These are phyloP conservation scores for Pseudanteris insignis DNA, from an alignment of 2,888 invertebrate species.

Conservation along the genomic window DNA sequence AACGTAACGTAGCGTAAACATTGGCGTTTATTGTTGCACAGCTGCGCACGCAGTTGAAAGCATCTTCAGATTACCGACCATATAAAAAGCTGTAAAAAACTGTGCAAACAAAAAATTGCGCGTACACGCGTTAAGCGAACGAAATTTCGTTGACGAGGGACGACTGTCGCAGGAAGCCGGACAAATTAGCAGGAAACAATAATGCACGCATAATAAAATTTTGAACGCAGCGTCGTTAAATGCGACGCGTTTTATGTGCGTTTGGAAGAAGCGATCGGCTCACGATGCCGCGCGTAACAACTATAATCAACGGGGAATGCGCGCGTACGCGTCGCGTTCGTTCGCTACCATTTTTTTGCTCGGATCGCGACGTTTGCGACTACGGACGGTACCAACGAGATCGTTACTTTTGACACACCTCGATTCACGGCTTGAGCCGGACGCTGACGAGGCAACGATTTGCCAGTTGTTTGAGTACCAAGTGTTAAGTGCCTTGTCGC, in stretches of 20 bases:
- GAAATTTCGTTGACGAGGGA: slow-evolving; percentile 21
- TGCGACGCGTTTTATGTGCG: slow-evolving; percentile 19
- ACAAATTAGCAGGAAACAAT: slow-evolving; percentile 44
- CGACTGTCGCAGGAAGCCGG: slow-evolving; percentile 32
- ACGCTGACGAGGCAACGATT: slow-evolving; percentile 66
- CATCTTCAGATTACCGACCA: too few relatives aligned
- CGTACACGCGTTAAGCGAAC: too few relatives aligned
- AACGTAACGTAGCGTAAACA: too few relatives aligned
- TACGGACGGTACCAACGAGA: slow-evolving; percentile 23
- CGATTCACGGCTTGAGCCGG: slow-evolving; percentile 61
- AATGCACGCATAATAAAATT: slow-evolving; percentile 44
- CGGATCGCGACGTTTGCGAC: too few relatives aligned
- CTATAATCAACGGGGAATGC: slow-evolving; percentile 22
- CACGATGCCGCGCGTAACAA: slow-evolving; percentile 14
- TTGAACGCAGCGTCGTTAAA: slow-evolving; percentile 24
- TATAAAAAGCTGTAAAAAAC: too few relatives aligned
- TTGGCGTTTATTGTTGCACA: too few relatives aligned
- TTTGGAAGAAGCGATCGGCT: slow-evolving; percentile 14
- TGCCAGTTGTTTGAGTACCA: slow-evolving; percentile 67
- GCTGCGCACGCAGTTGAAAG: too few relatives aligned
- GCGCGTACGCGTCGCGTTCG: slow-evolving; percentile 1
- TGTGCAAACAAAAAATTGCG: too few relatives aligned
- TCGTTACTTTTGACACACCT: slow-evolving; percentile 50
- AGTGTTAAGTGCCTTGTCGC: slow-evolving; percentile 67
- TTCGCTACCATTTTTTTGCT: slow-evolving; percentile 12